Evolutionary conservation across 2,888 invertebrate species (phyloP).

Genomic region (Conchocele bisecta): DNA sequence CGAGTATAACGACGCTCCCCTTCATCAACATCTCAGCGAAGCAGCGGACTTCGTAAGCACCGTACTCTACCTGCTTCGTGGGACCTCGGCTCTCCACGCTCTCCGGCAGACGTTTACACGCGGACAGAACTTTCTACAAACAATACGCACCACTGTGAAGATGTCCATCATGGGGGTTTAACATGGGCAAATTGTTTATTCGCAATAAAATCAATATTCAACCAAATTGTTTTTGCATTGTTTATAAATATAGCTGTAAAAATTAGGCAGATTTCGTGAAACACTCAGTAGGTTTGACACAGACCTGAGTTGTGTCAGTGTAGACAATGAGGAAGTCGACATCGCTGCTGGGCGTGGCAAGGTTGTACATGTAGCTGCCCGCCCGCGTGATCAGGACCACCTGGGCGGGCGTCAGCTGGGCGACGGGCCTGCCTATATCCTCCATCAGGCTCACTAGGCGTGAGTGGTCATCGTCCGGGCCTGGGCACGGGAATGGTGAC

Average conservation of each 20-base stretch:
- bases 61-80: slow-evolving; percentile 74
- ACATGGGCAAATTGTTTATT: no score
- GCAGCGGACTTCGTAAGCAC: slow-evolving; percentile 77
- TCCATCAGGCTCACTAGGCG: slow-evolving; percentile 65
- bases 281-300: no score
- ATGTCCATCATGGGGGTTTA: no score
- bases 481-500: slow-evolving; percentile 28
- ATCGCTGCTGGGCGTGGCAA: slow-evolving; percentile 76
- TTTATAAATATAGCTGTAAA: no score
- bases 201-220: no score
- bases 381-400: slow-evolving; percentile 75
- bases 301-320: slow-evolving; percentile 69
- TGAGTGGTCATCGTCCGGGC: slow-evolving; percentile 59
- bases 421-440: slow-evolving; percentile 73
- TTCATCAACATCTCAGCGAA: slow-evolving; percentile 79
- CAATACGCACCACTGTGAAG: background rate
- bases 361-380: slow-evolving; percentile 78
- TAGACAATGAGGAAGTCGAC: slow-evolving; percentile 77
- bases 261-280: no score
- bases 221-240: no score
- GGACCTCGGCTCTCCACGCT: slow-evolving; percentile 75
- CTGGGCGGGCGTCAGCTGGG: slow-evolving; percentile 68
- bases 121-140: slow-evolving; percentile 64
- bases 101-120: slow-evolving; percentile 69
- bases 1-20: slow-evolving; percentile 79